Evolutionary conservation across 2,113 vertebrate genomes (phyloP).

Genomic region (Zapus hudsonius): DNA sequence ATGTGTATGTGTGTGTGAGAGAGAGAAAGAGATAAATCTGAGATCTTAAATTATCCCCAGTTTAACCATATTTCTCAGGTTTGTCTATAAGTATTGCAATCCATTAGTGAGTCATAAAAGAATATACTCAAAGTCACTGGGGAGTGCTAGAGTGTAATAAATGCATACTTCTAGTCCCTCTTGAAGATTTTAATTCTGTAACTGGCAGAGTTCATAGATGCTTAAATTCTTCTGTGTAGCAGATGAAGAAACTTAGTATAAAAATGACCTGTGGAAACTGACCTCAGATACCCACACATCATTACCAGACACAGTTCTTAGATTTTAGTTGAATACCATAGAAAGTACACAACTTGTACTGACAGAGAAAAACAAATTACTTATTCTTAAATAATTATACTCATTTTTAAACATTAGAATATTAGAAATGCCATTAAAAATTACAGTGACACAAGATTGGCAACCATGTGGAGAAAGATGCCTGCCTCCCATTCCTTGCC

Average conservation of each 20-base stretch:
- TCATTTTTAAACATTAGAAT: background rate
- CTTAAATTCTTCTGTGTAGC: background rate
- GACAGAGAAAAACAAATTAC: background rate
- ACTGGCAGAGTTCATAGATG: background rate
- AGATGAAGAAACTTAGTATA: background rate
- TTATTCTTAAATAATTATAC: background rate
- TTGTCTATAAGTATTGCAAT: too few relatives aligned
- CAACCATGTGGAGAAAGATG: background rate
- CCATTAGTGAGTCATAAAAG: too few relatives aligned
- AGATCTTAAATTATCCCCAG: too few relatives aligned
- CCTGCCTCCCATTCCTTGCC: accelerated
- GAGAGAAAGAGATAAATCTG: too few relatives aligned
- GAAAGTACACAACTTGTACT: background rate
- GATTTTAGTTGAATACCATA: background rate
- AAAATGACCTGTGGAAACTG: background rate
- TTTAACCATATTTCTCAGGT: too few relatives aligned
- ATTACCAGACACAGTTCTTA: background rate
- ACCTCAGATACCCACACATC: background rate
- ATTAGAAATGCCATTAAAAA: background rate
- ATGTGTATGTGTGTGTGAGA: background rate
- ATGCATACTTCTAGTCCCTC: too few relatives aligned
- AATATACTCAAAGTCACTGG: too few relatives aligned
- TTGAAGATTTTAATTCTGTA: too few relatives aligned
- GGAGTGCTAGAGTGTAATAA: too few relatives aligned
- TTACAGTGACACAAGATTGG: background rate